Evolutionary conservation across 2,113 vertebrate genomes (phyloP).

Genomic region (Platycercus adscitus): DNA sequence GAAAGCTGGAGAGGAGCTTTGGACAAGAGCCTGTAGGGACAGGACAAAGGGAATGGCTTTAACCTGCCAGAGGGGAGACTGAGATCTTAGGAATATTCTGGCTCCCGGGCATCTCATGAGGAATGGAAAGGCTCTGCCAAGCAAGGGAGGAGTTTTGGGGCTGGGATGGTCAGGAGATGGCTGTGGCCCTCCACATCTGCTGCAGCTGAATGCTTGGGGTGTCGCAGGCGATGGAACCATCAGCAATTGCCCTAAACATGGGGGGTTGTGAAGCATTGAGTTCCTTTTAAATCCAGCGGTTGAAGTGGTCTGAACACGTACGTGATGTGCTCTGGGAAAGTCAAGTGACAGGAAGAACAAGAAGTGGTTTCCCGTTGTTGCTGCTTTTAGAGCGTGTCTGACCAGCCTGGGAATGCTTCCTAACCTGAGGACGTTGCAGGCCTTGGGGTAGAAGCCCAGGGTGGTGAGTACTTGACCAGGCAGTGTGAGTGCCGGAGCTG

Average conservation of each 20-base stretch:
- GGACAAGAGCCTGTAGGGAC: neutral
- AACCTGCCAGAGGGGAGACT: neutral
- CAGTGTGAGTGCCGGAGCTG: neutral
- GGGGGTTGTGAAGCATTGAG: neutral
- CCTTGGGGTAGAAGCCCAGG: neutral
- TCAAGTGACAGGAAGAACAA: neutral
- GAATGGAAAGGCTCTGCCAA: neutral
- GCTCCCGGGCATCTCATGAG: neutral
- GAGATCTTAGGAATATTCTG: neutral
- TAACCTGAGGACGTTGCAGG: fast-evolving
- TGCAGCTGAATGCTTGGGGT: neutral
- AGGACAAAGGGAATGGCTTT: neutral
- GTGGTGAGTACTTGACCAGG: fast-evolving
- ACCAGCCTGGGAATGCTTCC: neutral
- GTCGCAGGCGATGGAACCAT: fast-evolving
- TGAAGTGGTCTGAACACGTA: neutral
- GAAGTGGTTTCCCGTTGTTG: neutral
- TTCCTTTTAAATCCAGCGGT: neutral
- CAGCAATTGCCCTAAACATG: neutral
- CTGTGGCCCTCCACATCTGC: no score
- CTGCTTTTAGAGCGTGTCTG: neutral
- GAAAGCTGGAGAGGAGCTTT: neutral
- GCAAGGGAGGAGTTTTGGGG: neutral
- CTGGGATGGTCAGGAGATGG: neutral
- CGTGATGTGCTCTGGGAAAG: neutral